Percentiles rank a stretch among this genome's conserved stretches.
These are phyloP conservation scores for Lithophane semibrunnea DNA, from an alignment of 2,888 invertebrate species.

Conservation along the genomic window DNA sequence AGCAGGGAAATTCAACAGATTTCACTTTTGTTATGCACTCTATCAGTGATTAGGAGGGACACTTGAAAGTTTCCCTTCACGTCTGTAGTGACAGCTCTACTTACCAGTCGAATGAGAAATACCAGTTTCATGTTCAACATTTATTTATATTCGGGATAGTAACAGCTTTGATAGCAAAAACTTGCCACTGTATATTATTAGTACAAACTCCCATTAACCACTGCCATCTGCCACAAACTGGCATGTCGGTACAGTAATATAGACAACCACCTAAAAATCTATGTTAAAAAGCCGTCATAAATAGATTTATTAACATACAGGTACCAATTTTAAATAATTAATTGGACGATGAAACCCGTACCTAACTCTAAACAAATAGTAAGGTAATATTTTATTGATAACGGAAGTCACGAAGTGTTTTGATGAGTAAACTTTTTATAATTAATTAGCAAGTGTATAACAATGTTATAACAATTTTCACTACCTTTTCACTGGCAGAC, in stretches of 20 bases:
- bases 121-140: slow-evolving; percentile 39
- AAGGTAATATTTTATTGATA: slow-evolving; percentile 7
- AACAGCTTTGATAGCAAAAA: neutral
- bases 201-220: neutral
- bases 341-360: neutral
- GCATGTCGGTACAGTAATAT: neutral
- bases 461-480: slow-evolving; percentile 47
- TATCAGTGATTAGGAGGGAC: slow-evolving; percentile 57
- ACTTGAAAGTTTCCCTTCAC: slow-evolving; percentile 58
- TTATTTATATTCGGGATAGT: slow-evolving; percentile 32
- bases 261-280: neutral
- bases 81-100: slow-evolving; percentile 37
- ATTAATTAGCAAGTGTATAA: slow-evolving; percentile 49
- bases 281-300: neutral
- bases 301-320: neutral
- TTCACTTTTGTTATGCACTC: slow-evolving; percentile 84
- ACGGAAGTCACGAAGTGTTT: slow-evolving; percentile 25
- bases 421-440: slow-evolving; percentile 30
- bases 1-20: slow-evolving; percentile 76
- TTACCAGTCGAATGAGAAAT: slow-evolving; percentile 35
- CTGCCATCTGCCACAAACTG: neutral
- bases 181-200: neutral
- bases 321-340: neutral
- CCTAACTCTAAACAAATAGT: neutral
- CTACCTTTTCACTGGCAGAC: slow-evolving; percentile 32